Percentiles rank a stretch among this genome's conserved stretches.
Conservation (phyloP, 2,797 vertebrate genomes). For the Astyanax mexicanus region DNA sequence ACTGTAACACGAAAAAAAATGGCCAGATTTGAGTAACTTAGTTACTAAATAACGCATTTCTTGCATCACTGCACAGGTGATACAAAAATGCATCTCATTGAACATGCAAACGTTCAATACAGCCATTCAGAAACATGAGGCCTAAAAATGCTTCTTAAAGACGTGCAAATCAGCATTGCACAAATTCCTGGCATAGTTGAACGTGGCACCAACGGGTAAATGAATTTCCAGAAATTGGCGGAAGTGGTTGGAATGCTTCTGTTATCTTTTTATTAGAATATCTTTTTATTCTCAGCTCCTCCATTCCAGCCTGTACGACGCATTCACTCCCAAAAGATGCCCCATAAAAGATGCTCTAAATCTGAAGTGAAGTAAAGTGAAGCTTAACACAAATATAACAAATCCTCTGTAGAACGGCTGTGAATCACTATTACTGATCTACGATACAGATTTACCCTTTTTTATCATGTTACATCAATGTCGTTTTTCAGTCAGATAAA, state of each 20-base stretch:
- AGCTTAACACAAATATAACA: slow-evolving; percentile 47
- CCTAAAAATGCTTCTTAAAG: slow-evolving; percentile 49
- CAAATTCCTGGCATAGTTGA: slow-evolving; percentile 47
- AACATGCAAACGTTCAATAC: slow-evolving; percentile 21
- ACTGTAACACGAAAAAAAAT: no score
- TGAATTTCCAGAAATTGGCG: slow-evolving; percentile 51
- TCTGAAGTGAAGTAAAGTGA: no score
- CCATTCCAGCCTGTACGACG: no score
- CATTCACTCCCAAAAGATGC: slow-evolving; percentile 5
- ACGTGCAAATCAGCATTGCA: slow-evolving; percentile 56
- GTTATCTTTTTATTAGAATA: slow-evolving; percentile 50
- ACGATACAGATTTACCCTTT: not conserved
- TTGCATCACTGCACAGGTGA: no score
- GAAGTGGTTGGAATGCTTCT: slow-evolving; percentile 39
- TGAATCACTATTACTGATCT: no score
- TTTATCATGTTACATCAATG: no score
- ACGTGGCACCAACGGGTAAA: slow-evolving; percentile 48
- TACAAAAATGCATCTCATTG: no score
- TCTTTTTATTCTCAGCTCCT: slow-evolving; percentile 30
- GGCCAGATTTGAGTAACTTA: no score
- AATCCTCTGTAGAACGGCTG: no score
- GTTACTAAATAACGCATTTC: no score
- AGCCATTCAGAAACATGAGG: slow-evolving; percentile 32
- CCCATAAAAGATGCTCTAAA: slow-evolving; percentile 23
- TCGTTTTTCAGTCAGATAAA: not conserved